Evolutionary conservation across 2,113 vertebrate species (phyloP), one percentile per base, ranked within the genome.

Genomic region (Nettapus auritus): DNA sequence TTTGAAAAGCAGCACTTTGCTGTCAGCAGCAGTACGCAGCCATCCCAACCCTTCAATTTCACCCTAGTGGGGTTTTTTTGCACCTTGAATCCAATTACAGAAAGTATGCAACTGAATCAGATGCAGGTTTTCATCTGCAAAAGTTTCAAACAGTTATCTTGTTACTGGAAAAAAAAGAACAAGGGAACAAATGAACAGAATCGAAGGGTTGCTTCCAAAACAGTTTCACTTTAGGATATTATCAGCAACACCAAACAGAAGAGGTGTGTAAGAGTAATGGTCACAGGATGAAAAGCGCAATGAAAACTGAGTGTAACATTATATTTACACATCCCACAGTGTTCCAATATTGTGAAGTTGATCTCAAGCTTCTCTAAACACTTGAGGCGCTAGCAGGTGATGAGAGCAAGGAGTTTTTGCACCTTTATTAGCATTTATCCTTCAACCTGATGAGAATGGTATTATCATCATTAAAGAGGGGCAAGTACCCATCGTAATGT

Each of bases 1-100:
- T 21, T 96, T 36, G n/a, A 92, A 97, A 96, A 70, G 67, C 77
- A 82, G 28, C 13, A 42, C 44, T 82, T 74, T 90, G 31, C 57
- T 73, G 36, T 52, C 89, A 86, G 60, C 70, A 86, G 59, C 19
- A 91, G 67, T 9, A 53, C 66, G 69, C 38, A 52, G 53, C 46
- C 69, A 66, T 81, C 57, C 56, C 86, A 90, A 93, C 52, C 59
- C 25, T 13, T 23, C 50, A 33, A 86, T 63, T 93, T 55, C 50
- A 78, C 42, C 33, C 52, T 55, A 71, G n/a, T 33, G 38, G 13
- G 40, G 40, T 40, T 40, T 40, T 40, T 40, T 40, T 40, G 12
- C 13, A n/a, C 52, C 83, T 82, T 90, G 42, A 88, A 55, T 55
- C 52, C 52, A 57, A 31, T 33, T 57, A 57, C 19, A 31, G 80